Conservation (phyloP, 2,113 vertebrate species). For the human (Homo sapiens) region DNA sequence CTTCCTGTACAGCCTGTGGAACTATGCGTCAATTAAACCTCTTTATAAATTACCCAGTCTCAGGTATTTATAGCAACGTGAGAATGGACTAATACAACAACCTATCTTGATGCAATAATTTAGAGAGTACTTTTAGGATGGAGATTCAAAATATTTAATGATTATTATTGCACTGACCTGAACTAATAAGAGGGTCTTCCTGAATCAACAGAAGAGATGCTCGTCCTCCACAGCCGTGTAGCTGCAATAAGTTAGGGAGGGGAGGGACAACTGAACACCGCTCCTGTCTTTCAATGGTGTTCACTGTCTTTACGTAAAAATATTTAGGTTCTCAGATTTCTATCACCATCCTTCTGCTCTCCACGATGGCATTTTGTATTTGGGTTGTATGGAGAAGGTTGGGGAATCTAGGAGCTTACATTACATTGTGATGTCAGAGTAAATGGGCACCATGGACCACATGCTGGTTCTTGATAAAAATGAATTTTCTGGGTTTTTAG, state of each 20-base stretch:
- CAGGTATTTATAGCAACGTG: too few species aligned
- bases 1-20: too few species aligned
- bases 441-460: too few species aligned
- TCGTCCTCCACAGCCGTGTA: neutral
- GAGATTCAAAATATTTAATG: neutral
- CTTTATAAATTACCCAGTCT: too few species aligned
- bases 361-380: neutral
- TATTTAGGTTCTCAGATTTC: neutral
- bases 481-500: neutral
- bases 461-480: neutral
- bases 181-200: neutral
- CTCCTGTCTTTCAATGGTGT: neutral
- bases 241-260: neutral
- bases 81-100: too few species aligned
- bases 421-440: neutral
- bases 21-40: too few species aligned
- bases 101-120: neutral
- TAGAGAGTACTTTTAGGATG: neutral
- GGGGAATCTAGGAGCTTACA: neutral
- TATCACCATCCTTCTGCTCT: neutral
- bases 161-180: neutral
- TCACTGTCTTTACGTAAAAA: neutral
- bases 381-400: neutral
- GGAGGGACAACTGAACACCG: rapidly evolving
- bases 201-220: neutral